A percentile compares a stretch with the other conserved stretches of the same genome.
These are phyloP conservation scores for Pipa parva DNA, from an alignment of 2,113 vertebrate genomes.

Conservation along the genomic window DNA sequence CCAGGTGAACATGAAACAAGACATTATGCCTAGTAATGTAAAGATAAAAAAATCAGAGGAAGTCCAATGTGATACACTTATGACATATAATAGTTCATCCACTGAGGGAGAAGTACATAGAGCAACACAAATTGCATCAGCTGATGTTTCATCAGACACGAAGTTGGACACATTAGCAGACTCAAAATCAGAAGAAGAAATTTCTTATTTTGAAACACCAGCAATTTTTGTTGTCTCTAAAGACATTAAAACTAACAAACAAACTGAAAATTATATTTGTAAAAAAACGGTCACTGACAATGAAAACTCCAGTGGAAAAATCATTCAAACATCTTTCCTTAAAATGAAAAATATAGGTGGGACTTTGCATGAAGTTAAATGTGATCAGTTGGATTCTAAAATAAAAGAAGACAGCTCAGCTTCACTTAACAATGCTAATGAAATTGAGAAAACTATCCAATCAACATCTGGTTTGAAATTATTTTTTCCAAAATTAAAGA, in stretches of 20 bases:
- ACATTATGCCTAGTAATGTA: not conserved
- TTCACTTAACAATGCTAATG: not conserved
- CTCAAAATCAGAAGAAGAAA: too few species aligned
- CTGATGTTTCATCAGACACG: not conserved
- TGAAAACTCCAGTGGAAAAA: not conserved
- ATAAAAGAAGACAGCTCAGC: not conserved
- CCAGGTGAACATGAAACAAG: slow-evolving; percentile 34
- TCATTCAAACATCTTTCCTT: not conserved
- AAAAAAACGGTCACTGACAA: not conserved
- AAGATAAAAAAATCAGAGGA: too few species aligned
- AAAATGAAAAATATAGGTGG: not conserved
- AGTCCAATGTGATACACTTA: too few species aligned
- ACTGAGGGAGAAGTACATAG: not conserved
- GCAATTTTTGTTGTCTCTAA: slow-evolving; percentile 16
- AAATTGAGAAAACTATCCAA: not conserved
- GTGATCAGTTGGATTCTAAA: not conserved
- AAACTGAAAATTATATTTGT: not conserved
- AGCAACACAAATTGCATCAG: not conserved
- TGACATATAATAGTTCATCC: too few species aligned
- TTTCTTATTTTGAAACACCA: slow-evolving; percentile 36
- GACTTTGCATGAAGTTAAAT: not conserved
- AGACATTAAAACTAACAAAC: not conserved
- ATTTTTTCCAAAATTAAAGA: slow-evolving; percentile 25
- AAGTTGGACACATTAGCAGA: not conserved
- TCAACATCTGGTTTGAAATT: slow-evolving; percentile 20